A percentile compares a stretch with the other conserved stretches of the same genome.
phyloP scores from a whole-genome alignment of 1,140 invertebrate genomes.

The Cheumatopsyche charites region DNA sequence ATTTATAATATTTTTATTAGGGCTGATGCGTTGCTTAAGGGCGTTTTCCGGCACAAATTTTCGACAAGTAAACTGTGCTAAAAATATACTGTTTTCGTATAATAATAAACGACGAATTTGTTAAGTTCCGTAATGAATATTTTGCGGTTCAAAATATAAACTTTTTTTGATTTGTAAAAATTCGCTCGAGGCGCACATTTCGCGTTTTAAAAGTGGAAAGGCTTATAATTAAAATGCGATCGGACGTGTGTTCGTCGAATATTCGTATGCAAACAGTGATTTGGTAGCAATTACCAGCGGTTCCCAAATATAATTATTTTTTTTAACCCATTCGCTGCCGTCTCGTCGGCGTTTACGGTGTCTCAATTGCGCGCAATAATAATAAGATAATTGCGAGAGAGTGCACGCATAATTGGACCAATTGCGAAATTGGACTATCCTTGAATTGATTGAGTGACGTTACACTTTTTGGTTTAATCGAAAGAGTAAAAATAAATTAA shows the following conservation, averaged over 20 bases:
- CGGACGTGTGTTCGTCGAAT: neutral
- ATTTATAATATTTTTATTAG: too few relatives aligned
- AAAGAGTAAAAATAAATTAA: too few relatives aligned
- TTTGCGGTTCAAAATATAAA: too few relatives aligned
- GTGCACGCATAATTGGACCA: constrained; percentile 25
- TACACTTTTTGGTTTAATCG: constrained; percentile 15
- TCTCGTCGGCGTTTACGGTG: constrained; percentile 16
- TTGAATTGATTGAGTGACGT: neutral
- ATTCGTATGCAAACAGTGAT: neutral
- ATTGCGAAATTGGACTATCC: constrained; percentile 27
- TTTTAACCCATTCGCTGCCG: neutral
- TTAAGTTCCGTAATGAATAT: neutral
- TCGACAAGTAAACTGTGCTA: too few relatives aligned
- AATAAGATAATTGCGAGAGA: constrained; percentile 30
- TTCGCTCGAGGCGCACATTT: too few relatives aligned
- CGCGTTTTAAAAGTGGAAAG: too few relatives aligned
- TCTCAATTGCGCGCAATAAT: constrained; percentile 30
- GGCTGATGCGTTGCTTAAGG: too few relatives aligned
- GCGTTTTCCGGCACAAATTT: too few relatives aligned
- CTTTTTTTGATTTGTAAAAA: too few relatives aligned
- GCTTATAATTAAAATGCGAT: neutral
- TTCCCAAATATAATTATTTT: neutral
- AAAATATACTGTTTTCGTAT: too few relatives aligned
- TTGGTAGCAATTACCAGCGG: neutral
- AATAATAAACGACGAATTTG: too few relatives aligned